phyloP scores from a whole-genome alignment of 2,113 vertebrate species.

The Scalopus aquaticus region DNA sequence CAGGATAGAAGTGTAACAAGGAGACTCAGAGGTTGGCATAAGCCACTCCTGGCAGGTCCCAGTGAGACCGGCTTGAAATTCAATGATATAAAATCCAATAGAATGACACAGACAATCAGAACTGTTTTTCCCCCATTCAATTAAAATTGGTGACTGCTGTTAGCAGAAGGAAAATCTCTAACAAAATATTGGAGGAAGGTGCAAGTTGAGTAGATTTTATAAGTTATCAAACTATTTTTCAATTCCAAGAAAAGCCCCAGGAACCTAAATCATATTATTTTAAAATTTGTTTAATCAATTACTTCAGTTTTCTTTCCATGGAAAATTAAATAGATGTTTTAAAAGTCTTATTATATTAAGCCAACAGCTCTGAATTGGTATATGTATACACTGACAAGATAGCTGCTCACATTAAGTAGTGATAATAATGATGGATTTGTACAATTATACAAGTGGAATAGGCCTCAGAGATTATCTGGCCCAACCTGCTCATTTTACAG shows the following conservation, averaged over 20 bases:
- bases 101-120: constrained; percentile 80
- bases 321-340: constrained; percentile 71
- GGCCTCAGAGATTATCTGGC: constrained; percentile 65
- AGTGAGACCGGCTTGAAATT: constrained; percentile 83
- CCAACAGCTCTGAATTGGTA: constrained; percentile 31
- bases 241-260: constrained; percentile 67
- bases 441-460: constrained; percentile 69
- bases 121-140: constrained; percentile 80
- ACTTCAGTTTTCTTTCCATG: constrained; percentile 53
- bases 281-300: constrained; percentile 57
- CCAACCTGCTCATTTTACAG: constrained; percentile 74
- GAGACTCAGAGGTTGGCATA: constrained; percentile 82
- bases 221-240: constrained; percentile 77
- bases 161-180: constrained; percentile 75
- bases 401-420: constrained; percentile 68
- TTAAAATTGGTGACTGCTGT: constrained; percentile 83
- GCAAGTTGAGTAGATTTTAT: constrained; percentile 36
- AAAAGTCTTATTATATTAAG: constrained; percentile 37
- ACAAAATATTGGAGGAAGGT: constrained; percentile 76
- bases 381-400: constrained; percentile 57
- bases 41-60: constrained; percentile 81
- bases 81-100: constrained; percentile 79
- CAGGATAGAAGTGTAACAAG: constrained; percentile 81
- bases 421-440: constrained; percentile 76
- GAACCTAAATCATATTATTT: constrained; percentile 55